These are phyloP conservation scores for Hydrophis major DNA, from an alignment of 2,797 vertebrate species.

Conservation along the genomic window DNA sequence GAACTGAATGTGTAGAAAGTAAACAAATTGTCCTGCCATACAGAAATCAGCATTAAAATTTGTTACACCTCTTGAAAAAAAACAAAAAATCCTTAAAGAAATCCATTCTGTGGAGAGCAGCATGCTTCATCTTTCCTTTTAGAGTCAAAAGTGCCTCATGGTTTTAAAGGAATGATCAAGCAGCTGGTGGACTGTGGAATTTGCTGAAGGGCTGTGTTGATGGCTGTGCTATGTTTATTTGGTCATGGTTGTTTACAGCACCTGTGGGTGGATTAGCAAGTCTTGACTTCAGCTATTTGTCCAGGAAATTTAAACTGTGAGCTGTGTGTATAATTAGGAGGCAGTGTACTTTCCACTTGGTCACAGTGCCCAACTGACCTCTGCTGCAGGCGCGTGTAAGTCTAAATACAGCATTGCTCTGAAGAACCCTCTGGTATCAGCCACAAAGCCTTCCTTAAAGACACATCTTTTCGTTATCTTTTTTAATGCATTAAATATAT, in stretches of 20 bases:
- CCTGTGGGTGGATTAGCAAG: background rate
- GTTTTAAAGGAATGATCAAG: conserved; percentile 2
- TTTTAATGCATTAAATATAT: conserved; percentile 4
- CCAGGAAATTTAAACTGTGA: conserved; percentile 51
- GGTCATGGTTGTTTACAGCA: conserved; percentile 20
- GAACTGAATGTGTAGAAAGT: background rate
- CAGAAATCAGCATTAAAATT: background rate
- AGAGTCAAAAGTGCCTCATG: background rate
- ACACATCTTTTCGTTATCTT: background rate
- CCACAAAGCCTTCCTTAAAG: conserved; percentile 7
- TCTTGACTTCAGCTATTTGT: conserved; percentile 28
- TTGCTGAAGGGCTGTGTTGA: conserved; percentile 20
- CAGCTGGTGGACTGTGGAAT: conserved; percentile 1
- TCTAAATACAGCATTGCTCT: background rate
- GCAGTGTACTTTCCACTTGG: conserved; percentile 3
- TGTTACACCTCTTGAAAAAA: background rate
- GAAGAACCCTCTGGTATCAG: background rate
- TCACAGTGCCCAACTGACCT: conserved; percentile 2
- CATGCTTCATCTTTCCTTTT: background rate
- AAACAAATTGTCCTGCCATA: background rate
- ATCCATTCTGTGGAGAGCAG: background rate
- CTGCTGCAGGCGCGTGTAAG: conserved; percentile 24
- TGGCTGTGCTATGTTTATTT: conserved; percentile 20
- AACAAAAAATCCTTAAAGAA: background rate
- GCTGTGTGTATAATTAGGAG: conserved; percentile 28